Base-by-base conservation (phyloP, 2,888 invertebrate species). In the Clanis bilineata region DNA sequence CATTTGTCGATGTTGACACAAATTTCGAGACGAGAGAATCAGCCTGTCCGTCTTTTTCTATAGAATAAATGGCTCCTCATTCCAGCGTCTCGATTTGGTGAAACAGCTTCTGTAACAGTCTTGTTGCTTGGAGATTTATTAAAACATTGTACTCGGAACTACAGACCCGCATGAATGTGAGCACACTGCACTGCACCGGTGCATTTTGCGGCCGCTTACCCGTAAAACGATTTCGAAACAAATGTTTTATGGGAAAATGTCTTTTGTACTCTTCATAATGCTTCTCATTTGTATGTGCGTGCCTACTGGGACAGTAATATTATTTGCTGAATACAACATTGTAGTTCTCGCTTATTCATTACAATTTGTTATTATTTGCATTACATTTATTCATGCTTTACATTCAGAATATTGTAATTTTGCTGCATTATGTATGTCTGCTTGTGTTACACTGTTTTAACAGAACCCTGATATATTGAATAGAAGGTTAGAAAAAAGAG, bases 91-190 rank as follows among this genome's bases (percentile, higher is more conserved):
- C 75, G 82, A 79, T 86, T 87, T 83, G 83, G 85, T 67, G 75
- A 79, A 83, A 79, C 84, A 69, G 76, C 86, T 86, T 79, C 86
- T 77, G 83, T 76, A 71, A 65, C 73, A 65, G 73, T 66, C 79
- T 82, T 69, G 74, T 76, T 77, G 70, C 74, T 72, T 73, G 74
- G 78, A 83, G 86, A 84, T 85, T 86, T 86, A 86, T 87, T 79
- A 75, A 73, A 80, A 82, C 81, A 76, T 80, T 80, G 75, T 82
- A 79, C 74, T 79, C 72, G 72, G 74, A 78, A 79, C 76, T 76
- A 74, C 74, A 72, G 72, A 63, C 69, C 68, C 72, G 71, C 75
- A 72, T 73, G 76, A 76, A 78, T 79, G 75, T 73, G 69, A 76
- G 80, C 12, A 36, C 36, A 36, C 36, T 76, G 76, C 80, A 82